Base-by-base conservation (phyloP, 2,888 invertebrate genomes). In the Anticlea derivata region DNA sequence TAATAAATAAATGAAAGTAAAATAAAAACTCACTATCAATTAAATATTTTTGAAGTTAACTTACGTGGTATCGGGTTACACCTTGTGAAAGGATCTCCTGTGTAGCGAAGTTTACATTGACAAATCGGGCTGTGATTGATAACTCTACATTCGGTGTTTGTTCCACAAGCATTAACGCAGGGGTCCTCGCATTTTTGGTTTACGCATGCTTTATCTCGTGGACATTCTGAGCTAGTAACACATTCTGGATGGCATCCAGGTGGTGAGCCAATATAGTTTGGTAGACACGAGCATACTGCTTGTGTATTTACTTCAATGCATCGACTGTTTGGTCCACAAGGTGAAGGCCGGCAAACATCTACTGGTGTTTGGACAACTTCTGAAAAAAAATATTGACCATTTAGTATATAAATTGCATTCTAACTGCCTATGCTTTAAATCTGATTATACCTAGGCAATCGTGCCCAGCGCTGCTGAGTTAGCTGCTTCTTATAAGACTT, bases 81-180 rank as follows among this genome's bases (percentile, higher is more conserved):
- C 74, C 92, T 86, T 7, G 92, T 85, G 58, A 93, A 93, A 7
- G 94, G 93, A 83, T 95, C 94, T n/a, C 95, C 95, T 26, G 94
- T 94, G 62, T 92, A 93, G 29, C 85, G 89, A 11, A 78, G 65
- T 50, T 92, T 91, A 74, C 96, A 96, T 58, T 92, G 92, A 75
- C 96, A 96, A 65, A 95, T 93, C 5, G 96, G 95, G 73, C 93
- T 95, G 69, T 96, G 96, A 76, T 95, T 95, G 44, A 94, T 93
- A 7, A 95, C 95, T 70, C 93, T 92, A 70, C 96, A 97, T 39
- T 92, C 92, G 0, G 95, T 90, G 66, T 94, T 93, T 70, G 87
- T 86, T 11, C 94, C 95, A 76, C 95, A 95, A 11, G 92, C 91
- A 65, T 93, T 93, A 11, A 91, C 82, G 63, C 97, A 97, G 27